Evolutionary conservation across 2,888 invertebrate genomes (phyloP).

Genomic region (Drosophila setosimentum): DNA sequence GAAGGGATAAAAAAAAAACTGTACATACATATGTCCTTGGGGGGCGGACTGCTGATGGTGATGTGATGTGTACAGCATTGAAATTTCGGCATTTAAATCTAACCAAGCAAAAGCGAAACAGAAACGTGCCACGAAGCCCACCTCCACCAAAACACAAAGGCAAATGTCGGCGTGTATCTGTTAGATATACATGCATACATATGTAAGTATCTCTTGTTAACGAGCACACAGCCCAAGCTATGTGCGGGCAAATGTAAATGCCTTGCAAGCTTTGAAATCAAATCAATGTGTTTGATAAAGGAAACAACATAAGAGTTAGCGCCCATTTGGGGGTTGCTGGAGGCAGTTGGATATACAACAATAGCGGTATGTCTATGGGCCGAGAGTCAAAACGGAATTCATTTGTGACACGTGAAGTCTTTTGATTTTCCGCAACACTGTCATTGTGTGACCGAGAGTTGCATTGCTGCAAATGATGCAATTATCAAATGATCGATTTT

Average conservation of each 20-base stretch:
- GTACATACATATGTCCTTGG: conserved; percentile 33
- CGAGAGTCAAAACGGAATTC: conserved; percentile 54
- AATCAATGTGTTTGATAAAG: conserved; percentile 67
- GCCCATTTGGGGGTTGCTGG: not conserved
- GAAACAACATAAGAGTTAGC: conserved; percentile 37
- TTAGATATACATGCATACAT: conserved; percentile 54
- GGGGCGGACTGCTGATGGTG: conserved; percentile 4
- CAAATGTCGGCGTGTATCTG: conserved; percentile 48
- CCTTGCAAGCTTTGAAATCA: conserved; percentile 67
- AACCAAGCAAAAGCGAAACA: conserved; percentile 65
- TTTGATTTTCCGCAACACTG: conserved; percentile 62
- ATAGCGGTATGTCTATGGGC: conserved; percentile 14
- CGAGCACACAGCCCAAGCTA: conserved; percentile 59
- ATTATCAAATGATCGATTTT: not conserved
- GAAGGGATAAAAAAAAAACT: conserved; percentile 4
- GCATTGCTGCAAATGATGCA: conserved; percentile 20
- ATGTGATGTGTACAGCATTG: conserved; percentile 73
- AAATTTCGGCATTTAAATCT: conserved; percentile 78
- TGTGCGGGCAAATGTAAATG: conserved; percentile 72
- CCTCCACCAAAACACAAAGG: conserved; percentile 24
- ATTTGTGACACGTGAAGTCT: conserved; percentile 68
- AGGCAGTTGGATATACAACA: conserved; percentile 30
- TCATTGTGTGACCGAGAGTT: conserved; percentile 17
- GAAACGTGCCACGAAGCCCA: conserved; percentile 35
- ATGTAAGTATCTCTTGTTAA: conserved; percentile 77